Evolutionary conservation across 2,888 invertebrate genomes (phyloP).

Genomic region (Tenthredo distinguenda): DNA sequence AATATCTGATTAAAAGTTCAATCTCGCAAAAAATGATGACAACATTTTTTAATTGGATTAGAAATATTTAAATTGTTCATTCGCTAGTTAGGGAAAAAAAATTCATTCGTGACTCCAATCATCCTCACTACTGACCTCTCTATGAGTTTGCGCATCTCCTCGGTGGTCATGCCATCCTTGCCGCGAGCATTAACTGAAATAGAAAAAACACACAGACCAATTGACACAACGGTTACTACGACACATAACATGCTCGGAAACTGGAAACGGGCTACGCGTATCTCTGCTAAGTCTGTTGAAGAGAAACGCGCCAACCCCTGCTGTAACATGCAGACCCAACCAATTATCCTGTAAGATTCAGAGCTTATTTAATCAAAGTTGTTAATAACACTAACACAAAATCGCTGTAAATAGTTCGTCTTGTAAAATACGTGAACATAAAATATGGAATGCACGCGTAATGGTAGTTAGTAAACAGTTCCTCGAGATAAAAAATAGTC

Average conservation of each 20-base stretch:
- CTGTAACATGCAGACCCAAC: conserved; percentile 47
- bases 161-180: conserved; percentile 96
- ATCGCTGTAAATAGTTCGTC: not conserved
- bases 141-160: conserved; percentile 98
- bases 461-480: conserved; percentile 18
- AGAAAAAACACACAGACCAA: conserved; percentile 81
- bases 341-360: conserved; percentile 50
- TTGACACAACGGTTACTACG: conserved; percentile 79
- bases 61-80: conserved; percentile 26
- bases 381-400: conserved; percentile 43
- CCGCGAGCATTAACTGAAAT: conserved; percentile 84
- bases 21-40: not conserved
- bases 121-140: conserved; percentile 90
- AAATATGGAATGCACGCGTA: not conserved
- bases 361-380: conserved; percentile 26
- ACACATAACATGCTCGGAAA: conserved; percentile 69
- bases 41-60: not conserved
- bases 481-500: not conserved
- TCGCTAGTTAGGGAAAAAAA: conserved; percentile 23
- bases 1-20: not conserved
- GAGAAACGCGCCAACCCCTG: conserved; percentile 43
- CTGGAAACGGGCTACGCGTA: conserved; percentile 39
- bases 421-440: not conserved
- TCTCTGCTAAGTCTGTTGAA: conserved; percentile 38
- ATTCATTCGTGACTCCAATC: conserved; percentile 49